Evolutionary conservation across 2,888 invertebrate species (phyloP).

Genomic region (Galeruca laticollis): DNA sequence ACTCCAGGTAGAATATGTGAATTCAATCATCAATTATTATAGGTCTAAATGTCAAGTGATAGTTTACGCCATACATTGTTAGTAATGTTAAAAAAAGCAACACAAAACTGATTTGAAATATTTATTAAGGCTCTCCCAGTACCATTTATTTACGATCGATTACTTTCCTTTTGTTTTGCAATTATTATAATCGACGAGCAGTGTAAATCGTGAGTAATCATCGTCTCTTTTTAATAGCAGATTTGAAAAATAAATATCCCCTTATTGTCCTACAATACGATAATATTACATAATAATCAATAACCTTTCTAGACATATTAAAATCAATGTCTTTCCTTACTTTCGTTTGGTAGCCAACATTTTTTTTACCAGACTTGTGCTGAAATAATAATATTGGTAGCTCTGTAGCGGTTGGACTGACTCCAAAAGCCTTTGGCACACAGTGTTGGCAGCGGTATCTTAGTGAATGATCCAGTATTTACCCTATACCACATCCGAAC

Average conservation of each 20-base stretch:
- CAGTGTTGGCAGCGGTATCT: too few species aligned
- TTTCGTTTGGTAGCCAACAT: too few species aligned
- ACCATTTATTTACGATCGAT: slow-evolving; percentile 42
- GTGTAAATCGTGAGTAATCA: slow-evolving; percentile 30
- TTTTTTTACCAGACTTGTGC: too few species aligned
- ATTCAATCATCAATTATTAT: slow-evolving; percentile 44
- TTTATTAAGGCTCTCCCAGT: slow-evolving; percentile 40
- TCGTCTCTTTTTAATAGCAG: neutral
- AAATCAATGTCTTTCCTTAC: neutral
- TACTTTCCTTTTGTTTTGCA: slow-evolving; percentile 43
- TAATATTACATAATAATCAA: neutral
- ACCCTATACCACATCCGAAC: too few species aligned
- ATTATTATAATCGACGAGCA: slow-evolving; percentile 34
- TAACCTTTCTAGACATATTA: neutral
- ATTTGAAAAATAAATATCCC: slow-evolving; percentile 16
- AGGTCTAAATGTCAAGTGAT: slow-evolving; percentile 47
- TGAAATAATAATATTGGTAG: too few species aligned
- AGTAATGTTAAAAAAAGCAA: slow-evolving; percentile 31
- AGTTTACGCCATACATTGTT: slow-evolving; percentile 44
- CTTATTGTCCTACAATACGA: neutral
- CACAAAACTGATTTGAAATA: slow-evolving; percentile 39
- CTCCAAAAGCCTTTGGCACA: too few species aligned
- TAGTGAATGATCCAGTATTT: too few species aligned
- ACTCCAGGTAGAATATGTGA: slow-evolving; percentile 40
- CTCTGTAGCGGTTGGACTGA: too few species aligned